Evolutionary conservation across 2,113 vertebrate genomes (phyloP).

Genomic region (Malurus cyaneus): DNA sequence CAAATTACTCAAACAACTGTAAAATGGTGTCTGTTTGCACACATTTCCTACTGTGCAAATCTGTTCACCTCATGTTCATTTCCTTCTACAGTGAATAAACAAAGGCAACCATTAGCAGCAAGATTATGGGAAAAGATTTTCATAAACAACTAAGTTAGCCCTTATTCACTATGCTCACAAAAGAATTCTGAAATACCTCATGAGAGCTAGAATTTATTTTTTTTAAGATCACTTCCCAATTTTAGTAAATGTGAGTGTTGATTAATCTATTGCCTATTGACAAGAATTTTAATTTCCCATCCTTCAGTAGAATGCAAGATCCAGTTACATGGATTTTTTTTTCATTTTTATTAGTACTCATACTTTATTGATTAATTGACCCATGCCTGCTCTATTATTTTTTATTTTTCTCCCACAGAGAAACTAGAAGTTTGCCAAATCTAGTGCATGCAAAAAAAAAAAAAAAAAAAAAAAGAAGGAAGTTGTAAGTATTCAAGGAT

Average conservation of each 20-base stretch:
- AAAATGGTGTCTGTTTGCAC: neutral
- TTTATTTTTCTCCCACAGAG: neutral
- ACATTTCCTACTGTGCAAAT: neutral
- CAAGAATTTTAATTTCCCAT: neutral
- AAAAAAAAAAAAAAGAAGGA: neutral
- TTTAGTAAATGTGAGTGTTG: neutral
- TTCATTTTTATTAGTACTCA: neutral
- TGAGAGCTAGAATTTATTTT: neutral
- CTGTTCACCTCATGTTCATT: neutral
- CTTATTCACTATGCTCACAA: neutral
- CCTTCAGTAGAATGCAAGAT: neutral
- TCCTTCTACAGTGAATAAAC: neutral
- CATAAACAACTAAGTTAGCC: neutral
- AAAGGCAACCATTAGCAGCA: neutral
- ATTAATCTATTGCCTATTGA: neutral
- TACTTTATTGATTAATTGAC: neutral
- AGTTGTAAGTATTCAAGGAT: accelerated
- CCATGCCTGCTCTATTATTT: neutral
- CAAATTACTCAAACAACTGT: neutral
- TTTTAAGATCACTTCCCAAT: neutral
- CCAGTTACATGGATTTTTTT: accelerated
- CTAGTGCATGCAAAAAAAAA: neutral
- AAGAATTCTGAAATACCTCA: neutral
- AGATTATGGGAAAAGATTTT: neutral
- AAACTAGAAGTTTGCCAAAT: neutral